Evolutionary conservation across 2,888 invertebrate species (phyloP).

Genomic region (Eupithecia centaureata): DNA sequence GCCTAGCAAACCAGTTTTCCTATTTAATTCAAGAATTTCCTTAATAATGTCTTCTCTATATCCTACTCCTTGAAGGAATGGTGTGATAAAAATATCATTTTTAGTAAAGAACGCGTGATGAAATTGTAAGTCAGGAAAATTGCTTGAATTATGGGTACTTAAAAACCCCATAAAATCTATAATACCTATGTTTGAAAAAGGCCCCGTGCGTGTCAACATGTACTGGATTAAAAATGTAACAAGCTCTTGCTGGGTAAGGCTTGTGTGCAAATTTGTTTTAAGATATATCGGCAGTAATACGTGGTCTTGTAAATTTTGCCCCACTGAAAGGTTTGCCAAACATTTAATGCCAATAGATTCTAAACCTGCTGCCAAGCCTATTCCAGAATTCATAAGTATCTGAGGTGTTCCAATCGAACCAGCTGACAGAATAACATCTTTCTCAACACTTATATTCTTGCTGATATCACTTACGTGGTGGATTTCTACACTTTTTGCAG

Average conservation of each 20-base stretch:
- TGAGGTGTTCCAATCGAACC: conserved; percentile 79
- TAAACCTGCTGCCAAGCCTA: conserved; percentile 72
- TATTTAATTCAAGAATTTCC: conserved; percentile 53
- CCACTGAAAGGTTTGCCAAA: conserved; percentile 70
- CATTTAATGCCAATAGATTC: conserved; percentile 60
- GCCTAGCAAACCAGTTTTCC: conserved; percentile 59
- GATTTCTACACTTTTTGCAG: conserved; percentile 67
- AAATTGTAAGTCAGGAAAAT: conserved; percentile 81
- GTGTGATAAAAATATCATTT: conserved; percentile 49
- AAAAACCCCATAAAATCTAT: conserved; percentile 79
- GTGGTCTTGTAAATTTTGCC: conserved; percentile 81
- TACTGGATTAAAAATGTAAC: conserved; percentile 67
- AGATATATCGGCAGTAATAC: conserved; percentile 58
- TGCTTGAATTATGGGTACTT: conserved; percentile 66
- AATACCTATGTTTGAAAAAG: conserved; percentile 30
- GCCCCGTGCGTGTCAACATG: conserved; percentile 59
- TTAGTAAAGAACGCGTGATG: conserved; percentile 62
- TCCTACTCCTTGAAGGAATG: conserved; percentile 30
- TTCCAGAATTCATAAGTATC: conserved; percentile 79
- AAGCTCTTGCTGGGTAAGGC: conserved; percentile 9
- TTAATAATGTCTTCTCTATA: conserved; percentile 44
- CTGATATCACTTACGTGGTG: conserved; percentile 55
- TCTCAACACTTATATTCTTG: conserved; percentile 61
- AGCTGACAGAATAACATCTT: conserved; percentile 79
- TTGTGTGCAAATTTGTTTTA: conserved; percentile 59